Base-by-base conservation (phyloP, 1,140 invertebrate genomes). In the Melitaea cinxia region DNA sequence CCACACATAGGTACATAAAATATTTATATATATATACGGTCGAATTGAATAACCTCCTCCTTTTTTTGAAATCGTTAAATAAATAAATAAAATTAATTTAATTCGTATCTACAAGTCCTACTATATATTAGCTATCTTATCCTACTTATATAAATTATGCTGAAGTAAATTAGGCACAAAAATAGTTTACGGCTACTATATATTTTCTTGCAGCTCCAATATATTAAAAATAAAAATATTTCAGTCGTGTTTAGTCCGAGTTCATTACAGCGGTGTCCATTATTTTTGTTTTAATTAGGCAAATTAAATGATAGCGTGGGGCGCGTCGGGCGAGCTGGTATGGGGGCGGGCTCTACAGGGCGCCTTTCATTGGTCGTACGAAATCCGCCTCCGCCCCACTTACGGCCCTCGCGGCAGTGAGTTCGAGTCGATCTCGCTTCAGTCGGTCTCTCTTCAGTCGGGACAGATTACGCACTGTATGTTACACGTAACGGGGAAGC, bases 241-340 rank as follows among this genome's bases (percentile, higher is more conserved):
- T 65, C 42, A 70, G 59, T 56, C 57, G 53, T 61, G 42, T 69
- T 71, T 52, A 80, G 68, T 64, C 56, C 56, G 72, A 76, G 73
- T 82, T 80, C 79, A 85, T 83, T 82, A 84, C 69, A 63, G 67
- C 69, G 57, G 77, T 82, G 78, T 87, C 84, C 82, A 88, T 89
- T 88, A 90, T 88, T 88, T 88, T 86, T 78, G 78, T 85, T 79
- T 76, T 88, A 90, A 90, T 90, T 90, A 90, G 84, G 84, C 82
- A 89, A 87, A 88, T 88, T 82, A 86, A 85, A 79, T 71, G 79
- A 76, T 78, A 82, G 71, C 72, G 71, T 66, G 72, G 78, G 72
- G 70, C 72, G 70, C 49, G 71, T 73, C 66, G 68, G 61, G 61
- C 56, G 63, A 61, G 45, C 64, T 59, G 54, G 61, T 63, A 60